Evolutionary conservation across 2,797 vertebrate species (phyloP), one percentile per base, ranked within the genome.

Genomic region (Antennarius maculatus): DNA sequence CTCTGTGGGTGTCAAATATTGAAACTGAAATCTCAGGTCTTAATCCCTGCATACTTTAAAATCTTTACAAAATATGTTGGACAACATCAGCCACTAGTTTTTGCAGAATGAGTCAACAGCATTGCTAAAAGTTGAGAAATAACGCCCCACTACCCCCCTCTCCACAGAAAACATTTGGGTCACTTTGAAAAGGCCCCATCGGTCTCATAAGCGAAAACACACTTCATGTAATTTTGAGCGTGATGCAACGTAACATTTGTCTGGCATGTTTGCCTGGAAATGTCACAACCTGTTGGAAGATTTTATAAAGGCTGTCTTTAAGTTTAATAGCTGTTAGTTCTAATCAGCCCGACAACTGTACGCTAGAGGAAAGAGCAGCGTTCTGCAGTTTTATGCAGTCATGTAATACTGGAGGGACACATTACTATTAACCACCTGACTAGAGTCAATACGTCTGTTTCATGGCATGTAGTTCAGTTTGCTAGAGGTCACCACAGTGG

Each of bases 121-220:
- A 43, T 43, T 58, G 54, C 57, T 69, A 57, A 47, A 55, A 60
- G 49, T 80, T 52, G 86, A 82, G 61, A 82, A 76, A 62, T 16
- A 8, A 39, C 2, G 11, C 45, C n/a, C 46, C 41, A n/a, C n/a
- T n/a, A n/a, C n/a, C n/a, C n/a, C n/a, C n/a, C n/a, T n/a, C 17
- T 62, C 63, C 59, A 49, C 2, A 79, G 85, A 91, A 66, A 71
- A 78, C 66, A 69, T 54, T 77, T 63, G 34, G 42, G 39, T 76
- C 17, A 48, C 60, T 77, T 82, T 86, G 71, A 72, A 75, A 79
- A 43, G 55, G 54, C 62, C 54, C 14, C 29, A 60, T 61, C 2
- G 23, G 11, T 60, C 53, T 54, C n/a, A 0, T 52, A 55, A 61
- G 57, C 74, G 56, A 46, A 76, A 69, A 39, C 29, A 10, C 45